Conservation (phyloP, 2,797 vertebrate species). For the Trichosurus vulpecula region DNA sequence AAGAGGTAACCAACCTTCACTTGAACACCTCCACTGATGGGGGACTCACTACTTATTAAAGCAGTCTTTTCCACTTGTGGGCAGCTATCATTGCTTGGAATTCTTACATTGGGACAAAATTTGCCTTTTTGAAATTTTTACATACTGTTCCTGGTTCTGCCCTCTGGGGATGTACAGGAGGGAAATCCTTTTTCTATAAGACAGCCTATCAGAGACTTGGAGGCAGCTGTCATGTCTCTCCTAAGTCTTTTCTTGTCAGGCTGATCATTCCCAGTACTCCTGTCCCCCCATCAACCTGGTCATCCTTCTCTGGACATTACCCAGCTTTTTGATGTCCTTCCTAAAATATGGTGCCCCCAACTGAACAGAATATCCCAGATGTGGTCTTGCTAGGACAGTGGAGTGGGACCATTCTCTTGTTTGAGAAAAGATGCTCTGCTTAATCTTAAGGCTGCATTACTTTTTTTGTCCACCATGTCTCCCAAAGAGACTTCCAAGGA, state of each 20-base stretch:
- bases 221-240: neutral
- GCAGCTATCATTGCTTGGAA: neutral
- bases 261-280: neutral
- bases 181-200: neutral
- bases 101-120: neutral
- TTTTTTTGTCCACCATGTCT: neutral
- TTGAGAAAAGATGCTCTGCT: neutral
- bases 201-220: neutral
- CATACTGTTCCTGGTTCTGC: neutral
- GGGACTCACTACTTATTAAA: neutral
- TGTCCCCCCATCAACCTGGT: neutral
- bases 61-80: neutral
- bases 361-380: neutral
- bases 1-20: neutral
- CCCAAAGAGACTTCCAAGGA: neutral
- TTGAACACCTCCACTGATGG: neutral
- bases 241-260: neutral
- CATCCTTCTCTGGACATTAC: neutral
- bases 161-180: neutral
- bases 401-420: neutral
- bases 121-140: neutral
- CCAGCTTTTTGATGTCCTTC: neutral
- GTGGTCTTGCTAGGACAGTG: neutral
- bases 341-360: neutral
- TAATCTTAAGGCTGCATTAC: neutral